A percentile compares a stretch with the other conserved stretches of the same genome.
Evolutionary conservation across 2,113 vertebrate species (phyloP).

Genomic region (Petroica traversi): DNA sequence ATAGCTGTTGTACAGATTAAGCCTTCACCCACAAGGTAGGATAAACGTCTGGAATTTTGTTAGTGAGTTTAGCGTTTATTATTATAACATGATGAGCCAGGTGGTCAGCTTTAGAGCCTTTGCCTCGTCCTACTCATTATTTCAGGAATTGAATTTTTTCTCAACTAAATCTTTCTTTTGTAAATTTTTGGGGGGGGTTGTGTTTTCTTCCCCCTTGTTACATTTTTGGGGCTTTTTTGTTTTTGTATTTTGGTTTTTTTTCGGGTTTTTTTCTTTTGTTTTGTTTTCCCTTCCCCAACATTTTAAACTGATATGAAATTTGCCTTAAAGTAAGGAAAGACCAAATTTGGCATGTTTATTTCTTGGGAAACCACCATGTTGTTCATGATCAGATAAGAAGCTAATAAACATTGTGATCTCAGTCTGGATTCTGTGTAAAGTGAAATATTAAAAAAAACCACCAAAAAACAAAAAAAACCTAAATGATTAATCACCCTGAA

Average conservation of each 20-base stretch:
- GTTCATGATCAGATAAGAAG: not conserved
- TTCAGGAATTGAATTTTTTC: not conserved
- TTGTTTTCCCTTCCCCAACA: accelerated
- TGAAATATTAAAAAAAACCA: not conserved
- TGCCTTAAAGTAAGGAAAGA: not conserved
- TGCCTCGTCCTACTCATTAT: accelerated
- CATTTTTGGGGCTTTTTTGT: accelerated
- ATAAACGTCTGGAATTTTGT: not conserved
- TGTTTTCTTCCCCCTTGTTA: accelerated
- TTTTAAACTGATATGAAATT: not conserved
- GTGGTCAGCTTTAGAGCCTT: not conserved
- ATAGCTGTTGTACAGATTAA: not conserved
- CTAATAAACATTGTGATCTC: not conserved
- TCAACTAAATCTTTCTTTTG: not conserved
- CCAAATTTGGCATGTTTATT: not conserved
- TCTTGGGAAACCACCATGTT: not conserved
- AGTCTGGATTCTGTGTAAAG: not conserved
- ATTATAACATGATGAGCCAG: not conserved
- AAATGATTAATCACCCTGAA: not conserved
- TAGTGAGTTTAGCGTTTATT: not conserved
- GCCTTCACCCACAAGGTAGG: not conserved
- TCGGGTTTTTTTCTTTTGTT: too few relatives aligned
- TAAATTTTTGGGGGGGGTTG: accelerated
- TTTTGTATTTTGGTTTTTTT: too few relatives aligned
- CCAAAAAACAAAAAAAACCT: not conserved